Evolutionary conservation across 2,797 vertebrate species (phyloP), one percentile per base, ranked within the genome.

Genomic region (Pseudomugil gertrudae): DNA sequence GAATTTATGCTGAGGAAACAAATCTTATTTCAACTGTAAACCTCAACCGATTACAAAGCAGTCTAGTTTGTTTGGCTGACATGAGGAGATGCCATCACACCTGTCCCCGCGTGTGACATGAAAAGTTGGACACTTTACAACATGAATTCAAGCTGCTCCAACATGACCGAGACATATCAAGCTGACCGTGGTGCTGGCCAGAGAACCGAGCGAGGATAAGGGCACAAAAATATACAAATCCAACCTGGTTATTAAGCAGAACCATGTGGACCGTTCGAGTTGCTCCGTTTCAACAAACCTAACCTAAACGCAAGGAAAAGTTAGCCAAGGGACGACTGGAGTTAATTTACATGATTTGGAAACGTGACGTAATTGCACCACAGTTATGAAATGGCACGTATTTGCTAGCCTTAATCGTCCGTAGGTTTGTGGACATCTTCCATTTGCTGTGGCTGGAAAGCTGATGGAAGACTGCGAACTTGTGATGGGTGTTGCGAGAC

Each of bases 291-390:
- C 70, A 56, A 57, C 63, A 19, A 45, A 57, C 57, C 48, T 29
- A 17, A 73, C 63, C 48, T 63, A 64, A 66, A 69, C 71, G 54
- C 47, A 66, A 48, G 13, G 21, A 70, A 86, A 90, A 90, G 87
- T 91, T 91, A 80, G 76, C 78, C 10, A 35, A 52, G 70, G 64
- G 21, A 29, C 60, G 73, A 84, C 74, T 60, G 36, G 71, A 75
- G 81, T 89, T 78, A 35, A 89, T 90, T 85, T 90, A 91, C 83
- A 87, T 86, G 84, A 77, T 89, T 84, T 89, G 27, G 61, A 77
- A 88, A 91, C 86, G 88, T 92, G 89, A 91, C 90, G 91, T 91
- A 90, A 92, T 89, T 87, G 87, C 84, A 89, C 84, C 89, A 88
- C 68, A 78, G 74, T 63, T 79, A 86, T 66, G 73, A 84, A 83